Evolutionary conservation across 2,797 vertebrate species (phyloP), one percentile per base, ranked within the genome.

Genomic region (Centropyge bicolor): DNA sequence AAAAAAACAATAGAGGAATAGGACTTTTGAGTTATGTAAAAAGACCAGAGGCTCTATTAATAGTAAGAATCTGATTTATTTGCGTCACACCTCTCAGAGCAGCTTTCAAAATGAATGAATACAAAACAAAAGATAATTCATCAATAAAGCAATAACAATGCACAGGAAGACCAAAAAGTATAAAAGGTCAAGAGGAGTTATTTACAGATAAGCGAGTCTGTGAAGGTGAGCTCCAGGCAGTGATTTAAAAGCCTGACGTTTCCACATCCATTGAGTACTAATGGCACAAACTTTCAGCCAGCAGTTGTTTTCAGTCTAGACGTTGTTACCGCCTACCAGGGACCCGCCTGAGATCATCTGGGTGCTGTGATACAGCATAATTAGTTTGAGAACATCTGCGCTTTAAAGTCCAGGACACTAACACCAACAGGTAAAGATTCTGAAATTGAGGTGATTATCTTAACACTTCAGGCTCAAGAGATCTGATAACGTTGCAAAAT

Each of bases 401-500:
- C 71, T 40, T 10, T 59, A 38, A 64, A 63, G 36, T 56, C 3
- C 45, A 45, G 13, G 17, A 43, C 38, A 41, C 12, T 27, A 9
- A 31, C 20, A 35, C 5, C 51, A 35, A 41, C 14, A 40, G 1
- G 9, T 22, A 27, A 70, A 85, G 19, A 19, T 54, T 17, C 48
- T 55, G 12, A 63, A 71, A 83, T 13, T 1, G 22, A 13, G 35
- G 11, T 20, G 56, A 62, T 80, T 55, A 68, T 49, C n/a, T n/a
- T 22, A 22, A 71, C 64, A 63, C 46, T 72, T 11, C 13, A 19
- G 12, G n/a, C 71, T 79, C 35, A 61, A 35, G 5, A 69, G 49
- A 63, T 48, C 35, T 75, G 49, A 68, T 68, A 52, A 63, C 14
- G 31, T 27, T 64, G 61, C 35, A 71, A 62, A 69, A 65, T 38